Percentiles rank a stretch among this genome's conserved stretches.
Conservation (phyloP, 2,113 vertebrate genomes). For the Piaya cayana region DNA sequence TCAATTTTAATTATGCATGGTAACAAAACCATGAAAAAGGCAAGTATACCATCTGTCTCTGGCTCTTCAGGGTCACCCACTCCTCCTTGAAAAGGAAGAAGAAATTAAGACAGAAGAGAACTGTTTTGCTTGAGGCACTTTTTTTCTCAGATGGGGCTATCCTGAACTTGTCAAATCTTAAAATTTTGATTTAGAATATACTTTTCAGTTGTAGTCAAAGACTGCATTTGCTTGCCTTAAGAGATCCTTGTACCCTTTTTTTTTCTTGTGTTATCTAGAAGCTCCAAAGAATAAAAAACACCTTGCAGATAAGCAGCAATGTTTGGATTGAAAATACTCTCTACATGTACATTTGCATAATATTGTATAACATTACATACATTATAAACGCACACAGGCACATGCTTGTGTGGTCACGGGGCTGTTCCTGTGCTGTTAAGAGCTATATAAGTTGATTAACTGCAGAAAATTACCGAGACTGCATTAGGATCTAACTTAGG, state of each 20-base stretch:
- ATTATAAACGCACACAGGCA: not conserved
- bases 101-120: not conserved
- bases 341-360: not conserved
- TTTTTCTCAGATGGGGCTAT: not conserved
- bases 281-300: not conserved
- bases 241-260: not conserved
- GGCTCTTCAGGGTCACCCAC: not conserved
- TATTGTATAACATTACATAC: not conserved
- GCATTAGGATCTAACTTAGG: not conserved
- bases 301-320: not conserved
- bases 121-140: not conserved
- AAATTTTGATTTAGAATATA: not conserved
- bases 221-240: not conserved
- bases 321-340: not conserved
- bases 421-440: not conserved
- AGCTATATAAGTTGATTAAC: not conserved
- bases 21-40: not conserved
- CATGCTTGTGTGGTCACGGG: not conserved
- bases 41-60: not conserved
- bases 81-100: not conserved
- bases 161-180: not conserved
- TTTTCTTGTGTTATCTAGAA: not conserved
- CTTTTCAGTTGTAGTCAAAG: not conserved
- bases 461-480: not conserved
- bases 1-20: not conserved